Percentiles rank a stretch among this genome's conserved stretches.
These are phyloP conservation scores for Kryptolebias ocellatus DNA, from an alignment of 2,797 vertebrate genomes.

Conservation along the genomic window DNA sequence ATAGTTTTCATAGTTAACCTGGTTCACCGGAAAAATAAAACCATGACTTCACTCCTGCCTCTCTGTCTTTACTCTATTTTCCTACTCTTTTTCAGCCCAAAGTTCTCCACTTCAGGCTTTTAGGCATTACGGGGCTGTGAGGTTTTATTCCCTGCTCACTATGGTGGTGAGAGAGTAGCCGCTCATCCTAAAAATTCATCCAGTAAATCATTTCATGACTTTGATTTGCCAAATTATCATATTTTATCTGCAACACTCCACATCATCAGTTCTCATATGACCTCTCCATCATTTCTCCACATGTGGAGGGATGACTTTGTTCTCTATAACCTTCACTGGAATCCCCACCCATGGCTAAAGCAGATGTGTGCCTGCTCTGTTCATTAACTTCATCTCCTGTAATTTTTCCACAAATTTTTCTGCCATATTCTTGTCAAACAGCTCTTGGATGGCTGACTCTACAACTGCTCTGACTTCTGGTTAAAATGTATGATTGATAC, in stretches of 20 bases:
- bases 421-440: constrained; percentile 11
- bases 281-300: constrained; percentile 6
- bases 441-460: background rate
- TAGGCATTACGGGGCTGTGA: no score
- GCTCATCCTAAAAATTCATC: background rate
- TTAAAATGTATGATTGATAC: no score
- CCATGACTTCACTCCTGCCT: constrained; percentile 15
- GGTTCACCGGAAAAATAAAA: constrained; percentile 30
- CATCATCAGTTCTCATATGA: constrained; percentile 23
- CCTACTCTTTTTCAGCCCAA: background rate
- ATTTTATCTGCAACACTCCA: background rate
- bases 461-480: no score
- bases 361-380: constrained; percentile 52
- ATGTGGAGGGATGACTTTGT: constrained; percentile 26
- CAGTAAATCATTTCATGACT: background rate
- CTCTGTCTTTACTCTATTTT: constrained; percentile 18
- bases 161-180: background rate
- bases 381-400: constrained; percentile 38
- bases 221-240: background rate
- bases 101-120: background rate
- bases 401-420: constrained; percentile 19
- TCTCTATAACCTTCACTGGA: constrained; percentile 42
- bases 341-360: constrained; percentile 27
- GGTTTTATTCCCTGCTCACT: background rate
- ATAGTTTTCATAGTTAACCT: constrained; percentile 23